These are phyloP conservation scores for Oryzias javanicus DNA, from an alignment of 2,113 vertebrate genomes.

Conservation along the genomic window DNA sequence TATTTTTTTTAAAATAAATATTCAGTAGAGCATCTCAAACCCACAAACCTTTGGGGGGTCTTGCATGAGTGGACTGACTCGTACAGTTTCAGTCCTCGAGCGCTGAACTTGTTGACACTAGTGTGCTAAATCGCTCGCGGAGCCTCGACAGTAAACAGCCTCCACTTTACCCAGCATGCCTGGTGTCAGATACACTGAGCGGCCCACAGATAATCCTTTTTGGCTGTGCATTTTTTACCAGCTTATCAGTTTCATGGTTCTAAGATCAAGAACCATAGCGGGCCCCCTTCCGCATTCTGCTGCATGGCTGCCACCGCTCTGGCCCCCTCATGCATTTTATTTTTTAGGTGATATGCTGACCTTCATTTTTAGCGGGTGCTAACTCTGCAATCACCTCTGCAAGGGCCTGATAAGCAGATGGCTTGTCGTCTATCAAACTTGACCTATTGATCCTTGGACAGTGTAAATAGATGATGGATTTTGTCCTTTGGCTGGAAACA, in stretches of 20 bases:
- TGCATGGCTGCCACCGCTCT: constrained; percentile 23
- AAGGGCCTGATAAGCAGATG: constrained; percentile 73
- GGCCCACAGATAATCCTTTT: constrained; percentile 71
- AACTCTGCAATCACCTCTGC: constrained; percentile 62
- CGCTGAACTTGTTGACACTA: constrained; percentile 27
- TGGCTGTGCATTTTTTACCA: constrained; percentile 60
- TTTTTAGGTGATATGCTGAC: constrained; percentile 66
- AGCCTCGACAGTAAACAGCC: constrained; percentile 41
- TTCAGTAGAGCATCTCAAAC: constrained; percentile 33
- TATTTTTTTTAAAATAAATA: constrained; percentile 41
- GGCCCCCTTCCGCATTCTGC: constrained; percentile 23
- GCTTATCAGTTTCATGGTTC: constrained; percentile 67
- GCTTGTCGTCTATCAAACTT: constrained; percentile 71
- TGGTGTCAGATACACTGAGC: constrained; percentile 59
- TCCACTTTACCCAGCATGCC: constrained; percentile 57
- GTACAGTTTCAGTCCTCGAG: constrained; percentile 18
- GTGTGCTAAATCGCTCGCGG: constrained; percentile 20
- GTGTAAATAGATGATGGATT: constrained; percentile 55
- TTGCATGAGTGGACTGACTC: constrained; percentile 20
- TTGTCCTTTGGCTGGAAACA: constrained; percentile 34
- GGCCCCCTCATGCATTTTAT: constrained; percentile 40
- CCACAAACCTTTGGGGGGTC: constrained; percentile 27
- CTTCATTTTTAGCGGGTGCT: constrained; percentile 64
- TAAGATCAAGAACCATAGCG: constrained; percentile 55
- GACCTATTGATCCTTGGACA: constrained; percentile 61